Evolutionary conservation across 2,113 vertebrate species (phyloP).

Genomic region (Salvelinus fontinalis): DNA sequence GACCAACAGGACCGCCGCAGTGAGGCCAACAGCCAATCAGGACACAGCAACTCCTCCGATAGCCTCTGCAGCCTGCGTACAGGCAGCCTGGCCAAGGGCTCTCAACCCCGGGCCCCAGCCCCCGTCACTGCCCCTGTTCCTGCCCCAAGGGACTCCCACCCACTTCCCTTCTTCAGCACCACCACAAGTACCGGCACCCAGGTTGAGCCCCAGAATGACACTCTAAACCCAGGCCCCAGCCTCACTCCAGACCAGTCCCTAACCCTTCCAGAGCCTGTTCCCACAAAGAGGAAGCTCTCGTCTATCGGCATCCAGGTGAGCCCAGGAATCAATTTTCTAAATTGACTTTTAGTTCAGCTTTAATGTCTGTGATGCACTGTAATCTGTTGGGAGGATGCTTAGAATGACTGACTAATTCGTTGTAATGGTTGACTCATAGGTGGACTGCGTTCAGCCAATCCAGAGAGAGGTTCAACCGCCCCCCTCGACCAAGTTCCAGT

Average conservation of each 20-base stretch:
- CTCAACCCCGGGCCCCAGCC: constrained; percentile 76
- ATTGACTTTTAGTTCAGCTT: neutral
- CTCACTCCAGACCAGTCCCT: constrained; percentile 80
- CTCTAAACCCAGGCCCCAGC: constrained; percentile 77
- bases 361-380: neutral
- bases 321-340: constrained; percentile 23
- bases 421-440: constrained; percentile 77
- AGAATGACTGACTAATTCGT: neutral
- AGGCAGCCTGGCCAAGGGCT: constrained; percentile 84
- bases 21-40: constrained; percentile 93
- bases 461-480: constrained; percentile 84
- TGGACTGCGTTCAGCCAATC: constrained; percentile 92
- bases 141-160: constrained; percentile 72
- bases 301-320: constrained; percentile 98
- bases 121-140: constrained; percentile 63
- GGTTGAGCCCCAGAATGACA: constrained; percentile 64
- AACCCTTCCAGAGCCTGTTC: constrained; percentile 69
- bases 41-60: constrained; percentile 94
- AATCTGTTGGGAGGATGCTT: neutral
- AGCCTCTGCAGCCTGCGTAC: constrained; percentile 95
- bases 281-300: constrained; percentile 88
- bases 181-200: constrained; percentile 57
- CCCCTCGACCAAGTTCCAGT: constrained; percentile 91
- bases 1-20: constrained; percentile 94
- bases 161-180: constrained; percentile 73